Conservation (phyloP, 2,113 vertebrate species). For the Rhineura floridana region DNA sequence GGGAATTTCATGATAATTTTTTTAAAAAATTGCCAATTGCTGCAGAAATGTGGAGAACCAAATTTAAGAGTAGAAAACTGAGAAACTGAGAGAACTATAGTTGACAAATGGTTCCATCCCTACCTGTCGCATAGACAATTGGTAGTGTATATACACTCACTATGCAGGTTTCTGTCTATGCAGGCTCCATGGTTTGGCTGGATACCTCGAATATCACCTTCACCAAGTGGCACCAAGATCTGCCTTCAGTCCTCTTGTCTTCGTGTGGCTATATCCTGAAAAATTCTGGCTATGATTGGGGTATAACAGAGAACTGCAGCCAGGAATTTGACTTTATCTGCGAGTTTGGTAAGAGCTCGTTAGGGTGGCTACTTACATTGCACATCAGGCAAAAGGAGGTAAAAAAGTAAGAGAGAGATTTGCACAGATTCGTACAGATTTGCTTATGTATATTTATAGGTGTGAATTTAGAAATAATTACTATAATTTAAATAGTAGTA, state of each 20-base stretch:
- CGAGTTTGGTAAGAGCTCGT: constrained; percentile 82
- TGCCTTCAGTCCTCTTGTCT: constrained; percentile 48
- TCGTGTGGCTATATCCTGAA: constrained; percentile 82
- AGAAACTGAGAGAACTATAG: background rate
- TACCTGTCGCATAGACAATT: background rate
- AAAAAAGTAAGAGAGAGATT: background rate
- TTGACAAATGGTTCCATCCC: background rate
- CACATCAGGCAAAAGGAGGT: background rate
- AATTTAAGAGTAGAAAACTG: background rate
- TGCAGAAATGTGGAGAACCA: background rate
- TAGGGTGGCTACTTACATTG: too few relatives aligned
- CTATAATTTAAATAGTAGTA: too few relatives aligned
- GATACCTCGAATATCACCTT: constrained; percentile 87
- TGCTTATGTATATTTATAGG: background rate
- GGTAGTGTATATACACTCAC: background rate
- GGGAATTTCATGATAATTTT: background rate
- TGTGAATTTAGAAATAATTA: too few relatives aligned
- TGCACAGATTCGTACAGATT: background rate
- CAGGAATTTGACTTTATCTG: constrained; percentile 89
- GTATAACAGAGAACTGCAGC: constrained; percentile 81
- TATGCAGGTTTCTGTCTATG: constrained; percentile 22
- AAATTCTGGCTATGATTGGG: constrained; percentile 84
- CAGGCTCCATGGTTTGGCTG: constrained; percentile 86
- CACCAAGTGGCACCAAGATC: constrained; percentile 79
- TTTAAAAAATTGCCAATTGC: background rate